Conservation (phyloP, 1,140 invertebrate species). For the Chrysopa pallens region DNA sequence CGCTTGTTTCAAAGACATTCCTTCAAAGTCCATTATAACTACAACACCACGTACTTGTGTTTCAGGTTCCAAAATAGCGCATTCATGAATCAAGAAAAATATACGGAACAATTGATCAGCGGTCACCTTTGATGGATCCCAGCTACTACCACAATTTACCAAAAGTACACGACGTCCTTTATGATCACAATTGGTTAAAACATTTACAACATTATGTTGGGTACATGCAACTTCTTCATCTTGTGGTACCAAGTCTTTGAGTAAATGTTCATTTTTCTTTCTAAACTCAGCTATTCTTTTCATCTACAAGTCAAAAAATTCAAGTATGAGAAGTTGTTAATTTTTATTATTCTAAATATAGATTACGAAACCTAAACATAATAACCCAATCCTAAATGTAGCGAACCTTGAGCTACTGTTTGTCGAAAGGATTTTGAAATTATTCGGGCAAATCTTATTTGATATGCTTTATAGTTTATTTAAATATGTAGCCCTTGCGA, state of each 20-base stretch:
- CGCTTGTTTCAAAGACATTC: conserved; percentile 52
- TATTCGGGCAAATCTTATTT: too few relatives aligned
- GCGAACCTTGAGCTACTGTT: too few relatives aligned
- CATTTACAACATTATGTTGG: conserved; percentile 54
- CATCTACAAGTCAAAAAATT: conserved; percentile 31
- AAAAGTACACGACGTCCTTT: conserved; percentile 40
- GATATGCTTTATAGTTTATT: too few relatives aligned
- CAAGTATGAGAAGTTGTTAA: not conserved
- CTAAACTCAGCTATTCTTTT: conserved; percentile 53
- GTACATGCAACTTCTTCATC: conserved; percentile 44
- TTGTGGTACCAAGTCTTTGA: conserved; percentile 41
- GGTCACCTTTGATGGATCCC: conserved; percentile 51
- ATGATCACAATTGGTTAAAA: conserved; percentile 46
- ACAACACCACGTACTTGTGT: conserved; percentile 54
- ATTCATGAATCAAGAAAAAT: conserved; percentile 59
- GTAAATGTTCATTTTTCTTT: conserved; percentile 38
- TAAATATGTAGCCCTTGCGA: too few relatives aligned
- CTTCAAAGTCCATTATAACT: conserved; percentile 66
- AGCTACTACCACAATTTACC: conserved; percentile 39
- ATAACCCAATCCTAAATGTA: too few relatives aligned
- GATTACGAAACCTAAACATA: too few relatives aligned
- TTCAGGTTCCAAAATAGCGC: conserved; percentile 51
- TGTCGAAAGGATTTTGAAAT: too few relatives aligned
- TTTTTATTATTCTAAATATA: too few relatives aligned
- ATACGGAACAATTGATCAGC: conserved; percentile 56